These are phyloP conservation scores for Zoanthus solanderi DNA, from an alignment of 92 coral and sea anemone species.

Conservation along the genomic window DNA sequence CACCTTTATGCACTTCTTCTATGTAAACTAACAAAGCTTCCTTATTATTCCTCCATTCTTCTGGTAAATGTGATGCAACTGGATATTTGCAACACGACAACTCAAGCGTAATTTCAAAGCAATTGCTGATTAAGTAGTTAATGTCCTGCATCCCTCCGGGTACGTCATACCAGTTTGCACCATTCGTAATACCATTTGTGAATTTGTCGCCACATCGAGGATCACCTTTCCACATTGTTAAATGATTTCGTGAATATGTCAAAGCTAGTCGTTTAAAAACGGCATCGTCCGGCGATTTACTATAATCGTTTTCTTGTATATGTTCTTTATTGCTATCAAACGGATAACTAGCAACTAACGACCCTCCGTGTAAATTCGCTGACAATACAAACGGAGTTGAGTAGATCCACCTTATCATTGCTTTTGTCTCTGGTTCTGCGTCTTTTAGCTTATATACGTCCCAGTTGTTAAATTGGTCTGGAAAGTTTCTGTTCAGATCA, in stretches of 20 bases:
- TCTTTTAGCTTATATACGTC: conserved; percentile 57
- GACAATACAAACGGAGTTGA: conserved; percentile 86
- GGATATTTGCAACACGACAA: conserved; percentile 97
- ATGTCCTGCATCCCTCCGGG: conserved; percentile 99
- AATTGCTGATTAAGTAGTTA: conserved; percentile 92
- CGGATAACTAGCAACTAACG: conserved; percentile 99
- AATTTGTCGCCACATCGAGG: conserved; percentile 60
- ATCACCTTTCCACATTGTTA: conserved; percentile 83
- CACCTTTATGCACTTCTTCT: conserved; percentile 91
- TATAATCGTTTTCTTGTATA: conserved; percentile 36
- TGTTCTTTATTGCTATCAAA: conserved; percentile 86
- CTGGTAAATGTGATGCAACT: conserved; percentile 52
- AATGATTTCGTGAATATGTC: conserved; percentile 84
- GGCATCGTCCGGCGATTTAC: conserved; percentile 86
- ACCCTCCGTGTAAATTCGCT: conserved; percentile 97
- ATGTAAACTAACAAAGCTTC: conserved; percentile 81
- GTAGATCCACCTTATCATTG: conserved; percentile 82
- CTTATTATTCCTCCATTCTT: conserved; percentile 89
- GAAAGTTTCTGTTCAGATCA: conserved; percentile 93
- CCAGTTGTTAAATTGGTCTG: conserved; percentile 93
- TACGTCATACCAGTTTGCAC: conserved; percentile 96
- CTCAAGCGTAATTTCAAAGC: conserved; percentile 96
- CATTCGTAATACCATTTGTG: conserved; percentile 89
- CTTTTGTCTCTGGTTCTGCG: conserved; percentile 93
- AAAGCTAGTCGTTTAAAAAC: conserved; percentile 85